These are phyloP conservation scores for Phymatocera aterrima DNA, from an alignment of 2,888 invertebrate species.

Conservation along the genomic window DNA sequence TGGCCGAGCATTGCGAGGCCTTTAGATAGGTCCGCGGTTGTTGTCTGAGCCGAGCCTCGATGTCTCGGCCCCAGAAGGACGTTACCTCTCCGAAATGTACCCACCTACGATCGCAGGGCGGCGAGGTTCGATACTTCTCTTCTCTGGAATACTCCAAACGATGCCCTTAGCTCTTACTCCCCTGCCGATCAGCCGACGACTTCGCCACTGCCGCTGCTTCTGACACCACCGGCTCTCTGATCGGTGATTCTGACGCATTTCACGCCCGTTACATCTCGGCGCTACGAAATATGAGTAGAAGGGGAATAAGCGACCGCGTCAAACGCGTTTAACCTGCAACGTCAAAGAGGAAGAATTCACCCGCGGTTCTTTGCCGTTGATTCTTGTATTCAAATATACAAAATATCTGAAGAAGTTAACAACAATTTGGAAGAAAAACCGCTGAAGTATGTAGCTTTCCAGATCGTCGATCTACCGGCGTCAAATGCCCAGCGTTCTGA, in stretches of 20 bases:
- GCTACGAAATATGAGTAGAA: conserved; percentile 14
- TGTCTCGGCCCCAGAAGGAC: conserved; percentile 31
- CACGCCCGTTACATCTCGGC: background rate
- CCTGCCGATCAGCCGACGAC: background rate
- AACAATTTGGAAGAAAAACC: no score
- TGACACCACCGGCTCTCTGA: background rate
- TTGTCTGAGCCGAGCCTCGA: background rate
- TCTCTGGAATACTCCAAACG: conserved; percentile 22
- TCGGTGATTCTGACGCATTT: conserved; percentile 32
- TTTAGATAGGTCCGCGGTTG: background rate
- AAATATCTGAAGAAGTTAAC: no score
- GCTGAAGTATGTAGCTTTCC: no score
- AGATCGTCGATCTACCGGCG: no score
- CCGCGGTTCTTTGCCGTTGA: background rate
- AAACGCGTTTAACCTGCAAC: conserved; percentile 27
- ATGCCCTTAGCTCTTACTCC: conserved; percentile 32
- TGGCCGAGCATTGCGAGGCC: background rate
- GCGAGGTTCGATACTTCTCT: conserved; percentile 26
- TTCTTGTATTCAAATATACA: no score
- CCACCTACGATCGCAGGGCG: conserved; percentile 3
- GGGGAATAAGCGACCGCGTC: background rate
- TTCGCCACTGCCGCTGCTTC: background rate
- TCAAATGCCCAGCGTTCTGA: no score
- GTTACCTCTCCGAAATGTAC: conserved; percentile 30
- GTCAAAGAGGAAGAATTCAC: conserved; percentile 12